phyloP scores from a whole-genome alignment of 2,113 vertebrate species.

The Neogobius melanostomus region DNA sequence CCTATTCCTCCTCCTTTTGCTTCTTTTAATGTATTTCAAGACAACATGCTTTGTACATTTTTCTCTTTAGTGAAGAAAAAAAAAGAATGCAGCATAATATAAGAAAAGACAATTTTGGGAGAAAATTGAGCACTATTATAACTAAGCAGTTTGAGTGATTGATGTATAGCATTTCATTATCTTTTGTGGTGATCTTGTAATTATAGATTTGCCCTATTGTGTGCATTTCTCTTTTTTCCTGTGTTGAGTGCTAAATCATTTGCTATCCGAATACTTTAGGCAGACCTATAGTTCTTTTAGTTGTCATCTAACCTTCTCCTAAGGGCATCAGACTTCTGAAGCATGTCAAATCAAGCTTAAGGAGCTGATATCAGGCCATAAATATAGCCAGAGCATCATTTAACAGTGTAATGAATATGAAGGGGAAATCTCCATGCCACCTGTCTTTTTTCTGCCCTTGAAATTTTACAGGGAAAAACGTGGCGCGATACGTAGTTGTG shows the following conservation, averaged over 20 bases:
- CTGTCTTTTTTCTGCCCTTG: conserved; percentile 61
- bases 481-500: conserved; percentile 16
- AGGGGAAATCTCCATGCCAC: conserved; percentile 59
- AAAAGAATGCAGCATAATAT: too few relatives aligned
- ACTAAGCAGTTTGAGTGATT: too few relatives aligned
- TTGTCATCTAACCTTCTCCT: conserved; percentile 30
- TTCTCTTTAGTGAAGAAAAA: too few relatives aligned
- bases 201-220: too few relatives aligned
- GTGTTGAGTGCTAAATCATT: conserved; percentile 11
- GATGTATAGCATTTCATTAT: too few relatives aligned
- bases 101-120: too few relatives aligned
- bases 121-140: too few relatives aligned
- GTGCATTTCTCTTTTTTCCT: neutral
- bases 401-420: conserved; percentile 71
- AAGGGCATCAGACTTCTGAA: conserved; percentile 51
- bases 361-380: conserved; percentile 76
- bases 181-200: too few relatives aligned
- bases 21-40: too few relatives aligned
- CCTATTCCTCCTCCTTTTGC: neutral
- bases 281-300: conserved; percentile 2
- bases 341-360: conserved; percentile 63
- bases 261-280: conserved; percentile 6
- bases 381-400: conserved; percentile 77
- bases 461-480: conserved; percentile 65
- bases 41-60: too few relatives aligned